Conservation (phyloP, 2,113 vertebrate genomes). For the Daboia siamensis region DNA sequence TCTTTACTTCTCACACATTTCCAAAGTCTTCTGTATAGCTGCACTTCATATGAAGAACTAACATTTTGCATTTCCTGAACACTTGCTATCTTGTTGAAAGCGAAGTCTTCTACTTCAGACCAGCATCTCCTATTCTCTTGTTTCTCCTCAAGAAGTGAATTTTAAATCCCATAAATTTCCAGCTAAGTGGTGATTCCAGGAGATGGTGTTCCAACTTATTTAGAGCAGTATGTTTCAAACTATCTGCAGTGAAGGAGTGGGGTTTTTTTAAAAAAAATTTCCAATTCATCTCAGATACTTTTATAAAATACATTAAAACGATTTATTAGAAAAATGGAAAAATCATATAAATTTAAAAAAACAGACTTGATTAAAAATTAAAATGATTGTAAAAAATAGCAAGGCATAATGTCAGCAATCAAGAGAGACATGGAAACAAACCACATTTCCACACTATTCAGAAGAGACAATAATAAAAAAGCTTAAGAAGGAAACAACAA, state of each 20-base stretch:
- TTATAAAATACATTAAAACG: neutral
- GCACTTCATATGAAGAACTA: neutral
- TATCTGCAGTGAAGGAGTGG: too few species aligned
- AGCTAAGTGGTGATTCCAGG: neutral
- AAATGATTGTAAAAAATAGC: too few species aligned
- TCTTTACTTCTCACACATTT: neutral
- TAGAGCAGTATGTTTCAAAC: neutral
- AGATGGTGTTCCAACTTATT: neutral
- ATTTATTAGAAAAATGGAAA: neutral
- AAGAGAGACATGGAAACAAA: too few species aligned
- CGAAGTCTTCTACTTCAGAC: neutral
- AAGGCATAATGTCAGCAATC: too few species aligned
- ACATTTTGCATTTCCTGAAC: neutral
- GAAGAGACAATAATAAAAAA: neutral
- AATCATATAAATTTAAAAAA: neutral
- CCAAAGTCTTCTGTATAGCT: neutral
- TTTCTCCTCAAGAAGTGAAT: neutral
- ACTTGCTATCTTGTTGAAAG: too few species aligned
- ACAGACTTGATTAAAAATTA: too few species aligned
- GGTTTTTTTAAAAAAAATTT: too few species aligned
- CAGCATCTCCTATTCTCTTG: neutral
- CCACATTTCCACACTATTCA: neutral
- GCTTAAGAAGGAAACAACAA: neutral
- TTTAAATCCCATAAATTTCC: neutral
- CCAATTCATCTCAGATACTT: neutral